Evolutionary conservation across 2,113 vertebrate species (phyloP).

Genomic region (Pteropus alecto): DNA sequence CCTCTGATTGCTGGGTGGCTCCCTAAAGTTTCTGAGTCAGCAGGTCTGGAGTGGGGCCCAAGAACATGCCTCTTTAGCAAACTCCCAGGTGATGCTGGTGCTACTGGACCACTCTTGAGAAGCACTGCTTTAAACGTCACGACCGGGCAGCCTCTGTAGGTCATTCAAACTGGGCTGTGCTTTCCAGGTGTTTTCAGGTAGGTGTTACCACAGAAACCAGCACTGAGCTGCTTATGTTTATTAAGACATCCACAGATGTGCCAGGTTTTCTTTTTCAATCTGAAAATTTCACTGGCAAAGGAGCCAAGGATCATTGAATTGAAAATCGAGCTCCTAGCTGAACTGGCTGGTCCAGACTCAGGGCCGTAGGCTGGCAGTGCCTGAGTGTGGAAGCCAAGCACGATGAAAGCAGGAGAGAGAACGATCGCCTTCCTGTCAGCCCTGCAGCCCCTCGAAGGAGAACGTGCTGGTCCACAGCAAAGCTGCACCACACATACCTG

Average conservation of each 20-base stretch:
- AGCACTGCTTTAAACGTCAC: too few species aligned
- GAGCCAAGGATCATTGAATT: background rate
- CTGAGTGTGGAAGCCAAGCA: background rate
- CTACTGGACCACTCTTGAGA: background rate
- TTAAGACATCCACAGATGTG: background rate
- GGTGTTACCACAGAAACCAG: background rate
- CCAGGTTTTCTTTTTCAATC: background rate
- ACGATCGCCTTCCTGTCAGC: background rate
- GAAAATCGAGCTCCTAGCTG: background rate
- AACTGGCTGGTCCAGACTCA: background rate
- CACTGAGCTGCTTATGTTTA: background rate
- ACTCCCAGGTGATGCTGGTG: background rate
- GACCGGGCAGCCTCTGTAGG: background rate
- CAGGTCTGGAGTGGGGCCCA: background rate
- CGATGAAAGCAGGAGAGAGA: background rate
- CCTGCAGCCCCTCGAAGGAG: background rate
- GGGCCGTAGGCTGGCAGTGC: too few species aligned
- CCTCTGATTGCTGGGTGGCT: too few species aligned
- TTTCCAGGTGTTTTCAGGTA: background rate
- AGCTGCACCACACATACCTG: background rate
- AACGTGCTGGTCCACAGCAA: background rate
- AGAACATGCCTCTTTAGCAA: background rate
- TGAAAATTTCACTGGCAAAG: background rate
- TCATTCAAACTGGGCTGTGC: background rate
- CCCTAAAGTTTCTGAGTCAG: background rate